Evolutionary conservation across 1,140 invertebrate genomes (phyloP), one percentile per base, ranked within the genome.

Genomic region (Aphis gossypii): DNA sequence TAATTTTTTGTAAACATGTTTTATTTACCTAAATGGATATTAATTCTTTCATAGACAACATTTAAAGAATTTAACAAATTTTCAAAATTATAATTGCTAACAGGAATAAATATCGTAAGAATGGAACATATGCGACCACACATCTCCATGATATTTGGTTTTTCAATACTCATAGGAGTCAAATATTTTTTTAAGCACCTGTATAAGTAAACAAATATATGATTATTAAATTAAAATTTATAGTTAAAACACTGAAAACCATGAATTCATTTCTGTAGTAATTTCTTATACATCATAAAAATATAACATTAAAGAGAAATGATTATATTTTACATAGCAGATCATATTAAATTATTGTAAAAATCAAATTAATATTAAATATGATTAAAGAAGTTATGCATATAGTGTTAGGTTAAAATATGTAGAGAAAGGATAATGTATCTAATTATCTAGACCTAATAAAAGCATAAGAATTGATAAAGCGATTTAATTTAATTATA

Each of bases 181-280:
- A 93, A 54, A 86, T 83, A 56, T 41, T 51, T 93, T 86, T 93
- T 93, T 84, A 93, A 86, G 38, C 92, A 93, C 25, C 92, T 93
- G 14, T 44, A n/a, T 1, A 48, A 48, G 3, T 51, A 35, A 68
- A 68, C n/a, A 68, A 68, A 3, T 68, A 68, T 68, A 68, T 35
- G 21, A 35, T 48, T 30, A 48, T 51, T 30, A 48, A n/a, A n/a
- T 48, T 20, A n/a, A 23, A 30, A 87, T 51, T 18, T 20, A 46
- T 48, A 68, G 46, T 41, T 2, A 41, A 41, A 41, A 41, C 38
- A 41, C 38, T 46, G 9, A 46, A 46, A 46, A 46, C 46, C 9
- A 46, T 46, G 9, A 7, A 46, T 46, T 46, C 0, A 46, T 46
- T 46, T 41, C 38, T 41, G 38, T 41, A 41, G 38, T 41, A 41